Evolutionary conservation across 1,140 invertebrate genomes (phyloP).

Genomic region (Philotrypesis tridentata): DNA sequence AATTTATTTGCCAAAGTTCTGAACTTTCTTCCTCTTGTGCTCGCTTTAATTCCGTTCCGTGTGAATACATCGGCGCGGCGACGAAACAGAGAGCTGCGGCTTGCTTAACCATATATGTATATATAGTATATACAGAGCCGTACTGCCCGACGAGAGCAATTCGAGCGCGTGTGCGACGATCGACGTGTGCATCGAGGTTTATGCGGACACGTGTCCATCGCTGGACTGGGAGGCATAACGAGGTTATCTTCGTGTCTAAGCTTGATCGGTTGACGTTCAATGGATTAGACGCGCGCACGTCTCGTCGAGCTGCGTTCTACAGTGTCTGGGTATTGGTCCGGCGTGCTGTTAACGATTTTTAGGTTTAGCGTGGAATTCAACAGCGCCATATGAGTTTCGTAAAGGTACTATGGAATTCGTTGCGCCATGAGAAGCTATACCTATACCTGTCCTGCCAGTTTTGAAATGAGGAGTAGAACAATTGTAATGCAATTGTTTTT

Average conservation of each 20-base stretch:
- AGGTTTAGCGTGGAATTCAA: too few species aligned
- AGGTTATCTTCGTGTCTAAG: conserved; percentile 62
- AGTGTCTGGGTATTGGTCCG: too few species aligned
- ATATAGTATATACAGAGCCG: too few species aligned
- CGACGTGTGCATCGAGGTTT: not conserved
- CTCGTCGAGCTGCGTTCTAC: not conserved
- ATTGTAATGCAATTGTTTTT: too few species aligned
- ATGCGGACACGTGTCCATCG: not conserved
- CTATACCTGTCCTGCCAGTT: too few species aligned
- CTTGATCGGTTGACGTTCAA: conserved; percentile 63
- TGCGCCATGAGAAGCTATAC: too few species aligned
- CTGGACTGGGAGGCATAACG: conserved; percentile 56
- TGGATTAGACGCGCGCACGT: conserved; percentile 52
- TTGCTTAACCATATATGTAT: too few species aligned
- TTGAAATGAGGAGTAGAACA: too few species aligned
- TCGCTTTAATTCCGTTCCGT: not conserved
- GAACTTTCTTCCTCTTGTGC: not conserved
- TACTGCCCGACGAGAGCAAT: not conserved
- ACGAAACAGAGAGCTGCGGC: too few species aligned
- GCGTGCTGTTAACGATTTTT: too few species aligned
- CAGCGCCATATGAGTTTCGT: too few species aligned
- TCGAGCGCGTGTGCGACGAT: not conserved
- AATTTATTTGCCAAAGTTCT: not conserved
- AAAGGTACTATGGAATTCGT: too few species aligned
- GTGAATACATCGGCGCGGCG: not conserved